A percentile compares a stretch with the other conserved stretches of the same genome.
Evolutionary conservation across 2,888 invertebrate species (phyloP).

Genomic region (Parasteatoda lunata): DNA sequence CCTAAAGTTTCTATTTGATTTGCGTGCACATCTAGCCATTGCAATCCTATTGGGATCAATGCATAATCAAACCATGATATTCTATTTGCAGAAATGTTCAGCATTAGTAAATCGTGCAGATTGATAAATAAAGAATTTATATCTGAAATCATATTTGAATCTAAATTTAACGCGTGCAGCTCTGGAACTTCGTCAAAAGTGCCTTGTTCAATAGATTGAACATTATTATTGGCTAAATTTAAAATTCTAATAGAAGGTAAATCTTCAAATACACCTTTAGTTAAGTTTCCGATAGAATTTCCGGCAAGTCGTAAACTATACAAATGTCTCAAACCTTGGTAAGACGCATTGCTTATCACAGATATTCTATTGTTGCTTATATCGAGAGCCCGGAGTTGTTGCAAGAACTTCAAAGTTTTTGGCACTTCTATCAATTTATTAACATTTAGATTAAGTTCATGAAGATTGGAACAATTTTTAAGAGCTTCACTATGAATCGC

Average conservation of each 20-base stretch:
- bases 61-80: conserved; percentile 92
- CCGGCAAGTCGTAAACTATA: conserved; percentile 92
- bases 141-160: conserved; percentile 87
- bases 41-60: conserved; percentile 86
- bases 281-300: conserved; percentile 88
- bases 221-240: conserved; percentile 90
- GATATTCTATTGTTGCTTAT: conserved; percentile 92
- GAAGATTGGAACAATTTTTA: conserved; percentile 90
- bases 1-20: conserved; percentile 87
- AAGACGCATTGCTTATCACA: conserved; percentile 86
- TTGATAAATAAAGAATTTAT: conserved; percentile 88
- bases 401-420: conserved; percentile 87
- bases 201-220: conserved; percentile 85
- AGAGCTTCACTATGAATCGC: conserved; percentile 91
- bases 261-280: conserved; percentile 85
- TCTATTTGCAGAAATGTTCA: conserved; percentile 93
- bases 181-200: conserved; percentile 84
- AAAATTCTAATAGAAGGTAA: conserved; percentile 83
- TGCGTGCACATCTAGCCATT: conserved; percentile 93
- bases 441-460: conserved; percentile 91
- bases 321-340: conserved; percentile 88
- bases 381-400: conserved; percentile 89
- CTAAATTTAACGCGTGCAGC: conserved; percentile 90
- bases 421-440: conserved; percentile 89
- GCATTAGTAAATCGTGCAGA: conserved; percentile 88